Evolutionary conservation across 1,140 invertebrate genomes (phyloP).

Genomic region (Pteromalus puparum): DNA sequence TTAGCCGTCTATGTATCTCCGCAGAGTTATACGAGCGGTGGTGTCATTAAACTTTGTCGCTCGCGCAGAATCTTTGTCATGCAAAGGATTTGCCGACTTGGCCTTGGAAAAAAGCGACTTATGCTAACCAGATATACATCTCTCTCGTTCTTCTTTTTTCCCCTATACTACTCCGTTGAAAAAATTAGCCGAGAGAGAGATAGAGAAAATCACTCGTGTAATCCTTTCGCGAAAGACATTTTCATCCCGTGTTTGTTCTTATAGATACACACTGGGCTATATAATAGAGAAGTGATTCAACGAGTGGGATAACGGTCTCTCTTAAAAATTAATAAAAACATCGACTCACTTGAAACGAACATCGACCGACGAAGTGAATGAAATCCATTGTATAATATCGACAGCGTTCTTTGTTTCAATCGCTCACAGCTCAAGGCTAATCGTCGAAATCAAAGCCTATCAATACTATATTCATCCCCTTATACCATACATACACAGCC

Average conservation of each 20-base stretch:
- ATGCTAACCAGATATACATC: background rate
- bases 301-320: background rate
- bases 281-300: background rate
- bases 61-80: slow-evolving; percentile 5
- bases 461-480: slow-evolving; percentile 22
- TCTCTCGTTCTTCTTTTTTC: background rate
- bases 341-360: background rate
- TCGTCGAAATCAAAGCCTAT: slow-evolving; percentile 13
- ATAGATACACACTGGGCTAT: too few species aligned
- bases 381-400: slow-evolving; percentile 16
- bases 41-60: slow-evolving; percentile 2
- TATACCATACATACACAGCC: background rate
- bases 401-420: slow-evolving; percentile 35
- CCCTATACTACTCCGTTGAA: background rate
- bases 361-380: background rate
- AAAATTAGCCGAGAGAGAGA: background rate
- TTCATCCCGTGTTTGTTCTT: background rate
- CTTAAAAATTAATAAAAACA: background rate
- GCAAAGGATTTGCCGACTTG: background rate
- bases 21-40: background rate
- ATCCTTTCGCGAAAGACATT: too few species aligned
- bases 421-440: slow-evolving; percentile 17
- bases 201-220: too few species aligned
- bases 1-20: too few species aligned
- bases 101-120: background rate